Evolutionary conservation across 2,797 vertebrate species (phyloP), one percentile per base, ranked within the genome.

Genomic region (Pseudochromis fuscus): DNA sequence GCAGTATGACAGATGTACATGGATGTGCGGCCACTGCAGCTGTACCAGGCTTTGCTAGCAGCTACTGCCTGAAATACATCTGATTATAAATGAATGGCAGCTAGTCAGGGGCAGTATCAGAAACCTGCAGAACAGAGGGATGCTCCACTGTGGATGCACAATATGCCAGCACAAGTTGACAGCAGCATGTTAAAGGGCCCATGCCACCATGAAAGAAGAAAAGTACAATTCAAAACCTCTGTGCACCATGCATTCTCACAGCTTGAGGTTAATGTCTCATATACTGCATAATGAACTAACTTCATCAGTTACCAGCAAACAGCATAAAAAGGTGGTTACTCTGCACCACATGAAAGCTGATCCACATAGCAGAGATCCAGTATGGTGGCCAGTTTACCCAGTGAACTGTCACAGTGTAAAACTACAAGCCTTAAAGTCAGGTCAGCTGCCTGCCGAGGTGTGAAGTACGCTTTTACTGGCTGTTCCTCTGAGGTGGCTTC

Each of bases 21-120:
- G 80, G 74, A 70, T 79, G 79, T 72, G 52, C 75, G 59, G 67
- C 73, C 85, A 70, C 87, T 87, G 89, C 88, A 89, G 87, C 77
- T 90, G 78, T 25, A 56, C 37, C 65, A 33, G 52, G 71, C 85
- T 75, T 18, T 52, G 72, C 83, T 75, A 72, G 69, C 84, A 61
- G 65, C 56, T 67, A 11, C 1, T 66, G 62, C 66, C 7, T 52
- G 25, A n/a, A n/a, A n/a, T 60, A 13, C 50, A 21, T 75, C 30
- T 52, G 0, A 40, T 67, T n/a, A 7, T 0, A 42, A 78, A 77
- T 72, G 21, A 69, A 73, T 76, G 68, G 5, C 2, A 24, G 31
- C 48, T n/a, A 16, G 12, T 30, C 9, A 52, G 31, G 30, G 13
- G n/a, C 19, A 38, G 45, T 33, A 21, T 46, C 9, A 8, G 23